A percentile compares a stretch with the other conserved stretches of the same genome.
Evolutionary conservation across 2,113 vertebrate species (phyloP).

Genomic region (Serilophus lunatus): DNA sequence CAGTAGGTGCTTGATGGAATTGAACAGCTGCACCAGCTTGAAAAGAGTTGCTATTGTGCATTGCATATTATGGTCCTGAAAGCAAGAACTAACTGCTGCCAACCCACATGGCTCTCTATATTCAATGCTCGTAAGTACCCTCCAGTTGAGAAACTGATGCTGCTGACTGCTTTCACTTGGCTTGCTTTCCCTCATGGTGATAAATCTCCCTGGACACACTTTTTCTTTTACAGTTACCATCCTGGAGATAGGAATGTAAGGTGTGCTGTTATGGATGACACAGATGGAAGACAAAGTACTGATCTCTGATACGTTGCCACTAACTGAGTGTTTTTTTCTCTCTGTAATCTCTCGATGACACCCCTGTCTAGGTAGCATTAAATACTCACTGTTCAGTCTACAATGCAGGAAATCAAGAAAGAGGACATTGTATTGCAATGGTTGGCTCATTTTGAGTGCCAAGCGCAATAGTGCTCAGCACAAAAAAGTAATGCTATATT

Average conservation of each 20-base stretch:
- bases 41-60: constrained; percentile 58
- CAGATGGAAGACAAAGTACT: constrained; percentile 21
- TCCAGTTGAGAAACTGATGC: background rate
- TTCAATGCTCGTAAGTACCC: background rate
- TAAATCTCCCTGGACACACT: background rate
- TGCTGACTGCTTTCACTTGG: background rate
- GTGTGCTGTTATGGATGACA: background rate
- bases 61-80: constrained; percentile 33
- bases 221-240: background rate
- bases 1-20: constrained; percentile 60
- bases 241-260: background rate
- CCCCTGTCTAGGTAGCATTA: background rate
- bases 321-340: background rate
- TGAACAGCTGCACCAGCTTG: constrained; percentile 64
- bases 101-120: background rate
- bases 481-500: background rate
- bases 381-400: background rate
- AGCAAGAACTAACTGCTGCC: constrained; percentile 40
- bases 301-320: background rate
- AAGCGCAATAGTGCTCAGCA: background rate
- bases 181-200: background rate
- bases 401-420: background rate
- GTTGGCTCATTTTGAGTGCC: background rate
- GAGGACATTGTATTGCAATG: background rate
- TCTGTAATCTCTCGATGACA: background rate